Evolutionary conservation across 2,797 vertebrate genomes (phyloP).

Genomic region (Lutjanus campechanus): DNA sequence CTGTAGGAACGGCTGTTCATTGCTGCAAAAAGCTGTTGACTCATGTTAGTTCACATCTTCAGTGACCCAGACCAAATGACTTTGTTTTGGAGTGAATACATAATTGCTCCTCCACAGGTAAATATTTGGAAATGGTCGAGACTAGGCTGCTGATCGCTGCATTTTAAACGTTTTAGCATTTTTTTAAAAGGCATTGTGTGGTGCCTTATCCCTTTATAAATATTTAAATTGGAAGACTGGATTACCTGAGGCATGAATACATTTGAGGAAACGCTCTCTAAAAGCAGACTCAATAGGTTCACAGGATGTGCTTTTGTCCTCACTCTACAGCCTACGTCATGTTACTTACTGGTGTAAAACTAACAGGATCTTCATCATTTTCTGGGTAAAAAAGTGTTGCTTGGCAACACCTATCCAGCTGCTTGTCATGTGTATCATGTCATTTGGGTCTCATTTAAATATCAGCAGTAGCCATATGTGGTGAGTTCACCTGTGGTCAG

Average conservation of each 20-base stretch:
- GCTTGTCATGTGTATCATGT: background rate
- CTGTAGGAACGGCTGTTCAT: slow-evolving; percentile 27
- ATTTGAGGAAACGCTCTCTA: slow-evolving; percentile 42
- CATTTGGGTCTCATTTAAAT: slow-evolving; percentile 5
- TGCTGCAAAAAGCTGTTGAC: slow-evolving; percentile 51
- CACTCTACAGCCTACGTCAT: background rate
- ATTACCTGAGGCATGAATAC: slow-evolving; percentile 58
- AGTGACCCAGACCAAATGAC: slow-evolving; percentile 51
- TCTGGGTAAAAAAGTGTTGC: slow-evolving; percentile 7
- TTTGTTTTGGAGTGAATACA: slow-evolving; percentile 51
- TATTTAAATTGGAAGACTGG: slow-evolving; percentile 64
- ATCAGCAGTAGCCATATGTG: slow-evolving; percentile 2
- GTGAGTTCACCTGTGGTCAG: background rate
- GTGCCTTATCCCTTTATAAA: slow-evolving; percentile 54
- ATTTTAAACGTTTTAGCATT: slow-evolving; percentile 14
- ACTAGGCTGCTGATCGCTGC: slow-evolving; percentile 32
- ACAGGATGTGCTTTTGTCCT: slow-evolving; percentile 27
- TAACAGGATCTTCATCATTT: background rate
- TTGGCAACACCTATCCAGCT: slow-evolving; percentile 11
- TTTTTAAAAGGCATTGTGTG: slow-evolving; percentile 31
- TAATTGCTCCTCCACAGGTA: slow-evolving; percentile 57
- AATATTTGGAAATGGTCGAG: slow-evolving; percentile 63
- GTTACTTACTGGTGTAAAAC: slow-evolving; percentile 13
- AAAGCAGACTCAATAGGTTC: slow-evolving; percentile 13
- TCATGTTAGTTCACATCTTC: slow-evolving; percentile 54